Evolutionary conservation across 2,888 invertebrate genomes (phyloP).

Genomic region (Mimachlamys varia): DNA sequence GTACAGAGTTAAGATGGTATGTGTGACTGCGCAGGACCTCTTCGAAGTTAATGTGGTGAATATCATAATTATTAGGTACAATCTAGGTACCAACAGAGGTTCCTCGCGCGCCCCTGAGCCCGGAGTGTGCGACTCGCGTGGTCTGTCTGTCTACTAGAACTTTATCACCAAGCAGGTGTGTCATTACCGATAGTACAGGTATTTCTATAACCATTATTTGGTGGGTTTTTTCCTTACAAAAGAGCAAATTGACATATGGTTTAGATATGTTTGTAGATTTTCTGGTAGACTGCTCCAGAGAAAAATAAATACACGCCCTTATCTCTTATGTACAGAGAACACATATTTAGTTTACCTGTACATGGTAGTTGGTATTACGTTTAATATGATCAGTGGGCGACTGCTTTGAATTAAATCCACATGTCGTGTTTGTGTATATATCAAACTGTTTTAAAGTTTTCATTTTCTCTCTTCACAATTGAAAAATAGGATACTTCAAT

Average conservation of each 20-base stretch:
- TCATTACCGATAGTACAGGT: neutral
- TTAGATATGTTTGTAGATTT: slow-evolving; percentile 15
- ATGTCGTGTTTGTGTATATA: no score
- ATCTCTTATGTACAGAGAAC: neutral
- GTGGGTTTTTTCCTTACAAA: neutral
- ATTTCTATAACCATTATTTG: slow-evolving; percentile 18
- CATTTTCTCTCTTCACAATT: no score
- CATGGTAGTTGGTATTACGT: neutral
- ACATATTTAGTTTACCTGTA: neutral
- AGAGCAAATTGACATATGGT: slow-evolving; percentile 36
- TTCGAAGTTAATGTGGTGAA: no score
- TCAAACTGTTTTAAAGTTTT: no score
- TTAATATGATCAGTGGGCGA: neutral
- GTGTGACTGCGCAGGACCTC: no score
- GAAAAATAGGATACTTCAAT: no score
- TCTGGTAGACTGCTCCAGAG: neutral
- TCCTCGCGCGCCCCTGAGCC: neutral
- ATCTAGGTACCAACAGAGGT: neutral
- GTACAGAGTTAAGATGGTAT: no score
- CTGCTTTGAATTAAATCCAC: neutral
- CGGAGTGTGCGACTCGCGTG: neutral
- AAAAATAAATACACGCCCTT: neutral
- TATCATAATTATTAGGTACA: neutral
- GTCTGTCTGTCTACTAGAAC: neutral
- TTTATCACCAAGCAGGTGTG: neutral